Conservation (phyloP, 2,113 vertebrate genomes). For the Nyctereutes procyonoides region DNA sequence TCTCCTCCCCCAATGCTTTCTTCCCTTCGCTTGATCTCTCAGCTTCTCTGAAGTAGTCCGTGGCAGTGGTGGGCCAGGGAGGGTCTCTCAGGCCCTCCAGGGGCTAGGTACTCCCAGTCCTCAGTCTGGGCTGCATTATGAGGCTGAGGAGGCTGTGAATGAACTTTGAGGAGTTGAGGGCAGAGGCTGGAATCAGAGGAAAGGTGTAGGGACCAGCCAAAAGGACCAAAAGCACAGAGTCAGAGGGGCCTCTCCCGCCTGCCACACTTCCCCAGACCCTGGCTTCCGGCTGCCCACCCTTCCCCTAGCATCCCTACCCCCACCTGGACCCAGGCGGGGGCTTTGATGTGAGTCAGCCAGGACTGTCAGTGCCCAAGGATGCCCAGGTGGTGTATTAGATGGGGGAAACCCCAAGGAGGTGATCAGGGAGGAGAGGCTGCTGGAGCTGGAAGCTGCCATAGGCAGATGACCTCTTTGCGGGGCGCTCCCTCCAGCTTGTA, state of each 20-base stretch:
- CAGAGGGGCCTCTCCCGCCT: constrained; percentile 48
- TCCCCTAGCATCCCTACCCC: neutral
- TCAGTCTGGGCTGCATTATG: neutral
- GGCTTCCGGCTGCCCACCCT: neutral
- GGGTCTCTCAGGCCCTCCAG: neutral
- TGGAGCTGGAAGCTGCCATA: constrained; percentile 71
- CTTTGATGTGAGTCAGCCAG: constrained; percentile 1
- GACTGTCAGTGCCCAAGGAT: neutral
- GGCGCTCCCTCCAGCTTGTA: constrained; percentile 85
- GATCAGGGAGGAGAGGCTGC: constrained; percentile 19
- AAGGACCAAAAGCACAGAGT: constrained; percentile 48
- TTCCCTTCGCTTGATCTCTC: neutral
- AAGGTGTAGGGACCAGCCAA: constrained; percentile 20
- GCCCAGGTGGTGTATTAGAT: neutral
- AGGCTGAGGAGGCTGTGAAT: neutral
- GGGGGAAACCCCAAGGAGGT: neutral
- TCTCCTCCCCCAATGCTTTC: too few species aligned
- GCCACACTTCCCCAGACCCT: constrained; percentile 52
- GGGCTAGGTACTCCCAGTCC: neutral
- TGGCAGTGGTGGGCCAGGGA: neutral
- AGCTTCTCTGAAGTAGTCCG: neutral
- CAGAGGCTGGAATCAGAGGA: constrained; percentile 27
- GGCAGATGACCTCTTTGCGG: constrained; percentile 85
- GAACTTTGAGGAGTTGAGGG: constrained; percentile 8
- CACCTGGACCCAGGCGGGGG: neutral